Evolutionary conservation across 2,888 invertebrate species (phyloP), one percentile per base, ranked within the genome.

Genomic region (Panorpa germanica): DNA sequence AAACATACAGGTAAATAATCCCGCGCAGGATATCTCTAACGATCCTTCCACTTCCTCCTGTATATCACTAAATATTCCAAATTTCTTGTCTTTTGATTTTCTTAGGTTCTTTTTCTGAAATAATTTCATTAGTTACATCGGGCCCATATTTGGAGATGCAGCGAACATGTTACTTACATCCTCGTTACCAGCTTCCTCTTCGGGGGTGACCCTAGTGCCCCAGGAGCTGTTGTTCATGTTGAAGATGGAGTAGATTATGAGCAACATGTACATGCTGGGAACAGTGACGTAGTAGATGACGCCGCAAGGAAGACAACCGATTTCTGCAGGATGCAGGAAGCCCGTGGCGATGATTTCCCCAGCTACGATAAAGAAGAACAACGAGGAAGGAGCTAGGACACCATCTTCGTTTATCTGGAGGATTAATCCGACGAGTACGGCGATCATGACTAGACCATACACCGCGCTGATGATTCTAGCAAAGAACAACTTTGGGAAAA

Each of bases 121-220:
- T n/a, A n/a, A n/a, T n/a, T n/a, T n/a, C n/a, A n/a, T n/a, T n/a
- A n/a, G n/a, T n/a, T n/a, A n/a, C n/a, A n/a, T n/a, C n/a, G n/a
- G n/a, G n/a, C n/a, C n/a, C n/a, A n/a, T n/a, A n/a, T n/a, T n/a
- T n/a, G n/a, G n/a, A n/a, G n/a, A n/a, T n/a, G n/a, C n/a, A n/a
- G n/a, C n/a, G n/a, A n/a, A n/a, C n/a, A n/a, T n/a, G n/a, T n/a
- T n/a, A n/a, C n/a, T n/a, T n/a, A n/a, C n/a, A n/a, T n/a, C n/a
- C n/a, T n/a, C n/a, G n/a, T n/a, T n/a, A n/a, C n/a, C n/a, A n/a
- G 37, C 33, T 13, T 30, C 37, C 14, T 38, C 39, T n/a, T n/a
- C n/a, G n/a, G n/a, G n/a, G n/a, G n/a, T n/a, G n/a, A n/a, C 93
- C 35, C 93, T 60, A 0, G 93, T 93, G 4, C 93, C 93, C 93